These are phyloP conservation scores for Drosophila pseudotakahashii DNA, from an alignment of 2,888 invertebrate species.

Conservation along the genomic window DNA sequence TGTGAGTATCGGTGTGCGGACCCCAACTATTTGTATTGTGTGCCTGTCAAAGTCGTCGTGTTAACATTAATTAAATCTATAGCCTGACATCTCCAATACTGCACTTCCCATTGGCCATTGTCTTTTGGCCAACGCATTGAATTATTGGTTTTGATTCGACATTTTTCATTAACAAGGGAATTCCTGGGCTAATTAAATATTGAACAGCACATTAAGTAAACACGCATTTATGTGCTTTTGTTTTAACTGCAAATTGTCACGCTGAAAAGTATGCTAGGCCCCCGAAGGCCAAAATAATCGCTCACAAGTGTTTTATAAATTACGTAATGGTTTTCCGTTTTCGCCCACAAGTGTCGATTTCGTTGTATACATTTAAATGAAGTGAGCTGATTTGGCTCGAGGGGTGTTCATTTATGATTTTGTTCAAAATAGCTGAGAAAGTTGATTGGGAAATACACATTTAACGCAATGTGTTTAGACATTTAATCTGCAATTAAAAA, in stretches of 20 bases:
- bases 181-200: conserved; percentile 29
- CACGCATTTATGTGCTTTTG: conserved; percentile 45
- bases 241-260: conserved; percentile 34
- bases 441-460: not conserved
- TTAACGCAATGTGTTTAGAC: too few species aligned
- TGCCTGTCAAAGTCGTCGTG: conserved; percentile 77
- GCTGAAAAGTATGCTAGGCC: conserved; percentile 61
- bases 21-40: conserved; percentile 65
- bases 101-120: conserved; percentile 21
- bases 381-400: conserved; percentile 19
- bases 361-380: conserved; percentile 14
- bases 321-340: conserved; percentile 15
- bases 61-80: conserved; percentile 79
- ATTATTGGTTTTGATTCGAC: conserved; percentile 54
- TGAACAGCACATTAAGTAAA: conserved; percentile 36
- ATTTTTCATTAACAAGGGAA: conserved; percentile 39
- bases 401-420: not conserved
- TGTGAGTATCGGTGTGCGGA: conserved; percentile 7
- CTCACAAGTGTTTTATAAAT: conserved; percentile 18
- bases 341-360: not conserved
- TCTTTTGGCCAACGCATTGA: conserved; percentile 15
- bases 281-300: conserved; percentile 19
- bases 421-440: not conserved
- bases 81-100: conserved; percentile 55
- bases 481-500: too few species aligned